Evolutionary conservation across 2,888 invertebrate genomes (phyloP), one percentile per base, ranked within the genome.

Genomic region (Drosophila multiciliata): DNA sequence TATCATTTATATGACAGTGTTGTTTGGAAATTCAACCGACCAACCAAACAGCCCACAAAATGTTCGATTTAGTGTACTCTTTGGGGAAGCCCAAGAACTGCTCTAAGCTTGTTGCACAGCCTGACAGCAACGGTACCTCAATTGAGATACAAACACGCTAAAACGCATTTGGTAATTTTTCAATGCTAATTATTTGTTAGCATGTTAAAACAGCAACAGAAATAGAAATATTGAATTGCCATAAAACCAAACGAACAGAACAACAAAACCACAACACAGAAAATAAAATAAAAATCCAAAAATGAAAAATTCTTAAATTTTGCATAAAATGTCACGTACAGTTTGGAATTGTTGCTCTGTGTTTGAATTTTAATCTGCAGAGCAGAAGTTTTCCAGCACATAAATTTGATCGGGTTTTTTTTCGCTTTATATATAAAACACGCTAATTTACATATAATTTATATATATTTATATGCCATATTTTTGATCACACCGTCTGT

Each of bases 161-260:
- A 42, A 59, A 53, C 42, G 59, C 29, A 57, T 65, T 75, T 20
- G 60, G 35, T 42, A 53, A 77, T 52, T 62, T 52, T 48, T 45
- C 26, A 63, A 52, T 49, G 67, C 33, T 87, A 87, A 85, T 85
- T 82, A 85, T 89, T 85, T 87, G 75, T 85, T 85, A 85, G 85
- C 85, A 85, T 85, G 84, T 78, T 61, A 48, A 57, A 54, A 38
- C 57, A 36, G 45, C 35, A 20, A 26, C 60, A 40, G 49, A 65
- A 80, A 77, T 80, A 80, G 69, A 83, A 83, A 69, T 78, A 87
- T 87, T 78, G 78, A 81, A 77, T 75, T 58, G 33, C 66, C 78
- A 65, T 77, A 70, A 88, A 71, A 49, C 42, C 45, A 38, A 52
- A 52, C 48, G 15, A 20, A 33, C 50, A 12, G n/a, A 50, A 29